These are phyloP conservation scores for Columba janthina DNA, from an alignment of 2,113 vertebrate genomes.

Conservation along the genomic window DNA sequence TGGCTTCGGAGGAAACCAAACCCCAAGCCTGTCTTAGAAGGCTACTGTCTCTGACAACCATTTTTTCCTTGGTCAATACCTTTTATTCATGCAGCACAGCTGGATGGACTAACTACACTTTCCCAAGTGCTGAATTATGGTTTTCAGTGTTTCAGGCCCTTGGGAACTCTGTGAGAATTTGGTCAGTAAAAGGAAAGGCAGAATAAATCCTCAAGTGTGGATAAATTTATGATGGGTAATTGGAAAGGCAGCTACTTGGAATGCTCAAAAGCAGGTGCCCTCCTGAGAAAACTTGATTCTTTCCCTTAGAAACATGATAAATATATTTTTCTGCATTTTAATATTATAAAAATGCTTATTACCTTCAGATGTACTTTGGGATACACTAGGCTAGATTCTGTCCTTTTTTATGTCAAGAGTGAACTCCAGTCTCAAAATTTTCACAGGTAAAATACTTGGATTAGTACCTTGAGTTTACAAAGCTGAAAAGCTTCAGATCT, in stretches of 20 bases:
- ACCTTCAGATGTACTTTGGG: neutral
- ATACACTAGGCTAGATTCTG: neutral
- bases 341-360: neutral
- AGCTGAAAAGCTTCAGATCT: neutral
- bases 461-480: neutral
- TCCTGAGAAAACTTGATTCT: neutral
- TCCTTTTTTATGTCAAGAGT: neutral
- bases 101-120: neutral
- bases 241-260: neutral
- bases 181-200: neutral
- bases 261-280: neutral
- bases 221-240: conserved; percentile 5
- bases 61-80: neutral
- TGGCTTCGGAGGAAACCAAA: neutral
- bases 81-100: neutral
- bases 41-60: neutral
- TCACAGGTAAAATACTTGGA: neutral
- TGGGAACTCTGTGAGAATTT: neutral
- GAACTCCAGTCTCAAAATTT: neutral
- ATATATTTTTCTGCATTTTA: neutral
- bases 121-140: neutral
- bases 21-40: neutral
- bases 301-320: neutral
- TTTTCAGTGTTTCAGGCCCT: neutral
- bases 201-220: neutral